Percentiles rank a stretch among this genome's conserved stretches.
Conservation (phyloP, 1,140 invertebrate species). For the Dryas iulia region DNA sequence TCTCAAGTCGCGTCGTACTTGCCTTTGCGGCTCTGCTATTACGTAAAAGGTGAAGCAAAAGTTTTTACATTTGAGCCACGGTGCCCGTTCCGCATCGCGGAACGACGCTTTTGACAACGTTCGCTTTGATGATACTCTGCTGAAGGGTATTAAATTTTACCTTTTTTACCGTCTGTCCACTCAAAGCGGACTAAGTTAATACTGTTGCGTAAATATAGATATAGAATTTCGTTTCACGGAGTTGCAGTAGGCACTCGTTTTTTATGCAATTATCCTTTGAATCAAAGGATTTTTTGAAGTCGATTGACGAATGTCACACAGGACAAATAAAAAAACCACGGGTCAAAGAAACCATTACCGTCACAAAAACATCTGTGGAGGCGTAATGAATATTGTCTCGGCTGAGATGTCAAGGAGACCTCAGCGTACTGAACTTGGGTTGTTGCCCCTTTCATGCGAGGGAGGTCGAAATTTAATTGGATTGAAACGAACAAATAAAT, state of each 20-base stretch:
- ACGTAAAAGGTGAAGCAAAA: slow-evolving; percentile 71
- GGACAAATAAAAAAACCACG: slow-evolving; percentile 38
- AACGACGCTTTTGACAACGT: slow-evolving; percentile 68
- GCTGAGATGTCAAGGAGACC: slow-evolving; percentile 53
- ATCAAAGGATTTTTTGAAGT: slow-evolving; percentile 50
- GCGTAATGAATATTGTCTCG: slow-evolving; percentile 63
- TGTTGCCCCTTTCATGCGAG: slow-evolving; percentile 51
- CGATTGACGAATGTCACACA: slow-evolving; percentile 48
- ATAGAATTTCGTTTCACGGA: slow-evolving; percentile 28
- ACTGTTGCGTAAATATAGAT: slow-evolving; percentile 39
- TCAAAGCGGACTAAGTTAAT: slow-evolving; percentile 62
- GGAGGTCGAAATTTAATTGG: slow-evolving; percentile 32
- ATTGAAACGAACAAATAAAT: slow-evolving; percentile 27
- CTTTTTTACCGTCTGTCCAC: slow-evolving; percentile 55
- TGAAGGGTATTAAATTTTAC: slow-evolving; percentile 71
- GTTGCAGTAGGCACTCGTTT: slow-evolving; percentile 25
- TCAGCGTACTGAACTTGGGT: slow-evolving; percentile 49
- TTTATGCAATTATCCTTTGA: slow-evolving; percentile 36
- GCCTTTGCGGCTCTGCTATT: slow-evolving; percentile 50
- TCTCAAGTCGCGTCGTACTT: slow-evolving; percentile 55
- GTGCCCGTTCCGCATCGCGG: slow-evolving; percentile 62
- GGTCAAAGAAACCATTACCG: slow-evolving; percentile 67
- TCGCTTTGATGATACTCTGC: slow-evolving; percentile 65
- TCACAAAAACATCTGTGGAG: slow-evolving; percentile 53
- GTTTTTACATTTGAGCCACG: slow-evolving; percentile 72